Conservation (phyloP, 2,113 vertebrate species). For the Spermophilus dauricus region DNA sequence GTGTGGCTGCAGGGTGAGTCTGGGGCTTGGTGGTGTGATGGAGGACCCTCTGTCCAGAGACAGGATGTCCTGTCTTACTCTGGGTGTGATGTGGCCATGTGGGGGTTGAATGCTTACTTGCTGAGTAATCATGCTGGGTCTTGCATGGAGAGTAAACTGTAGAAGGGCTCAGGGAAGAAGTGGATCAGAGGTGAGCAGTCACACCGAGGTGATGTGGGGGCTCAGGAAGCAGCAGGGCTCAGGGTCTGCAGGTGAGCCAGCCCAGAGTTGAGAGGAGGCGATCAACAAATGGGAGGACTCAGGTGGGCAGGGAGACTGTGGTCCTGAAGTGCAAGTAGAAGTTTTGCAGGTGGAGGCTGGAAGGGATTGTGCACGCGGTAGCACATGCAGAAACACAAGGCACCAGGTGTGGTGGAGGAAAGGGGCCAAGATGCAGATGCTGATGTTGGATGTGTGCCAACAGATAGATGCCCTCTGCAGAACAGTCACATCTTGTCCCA, state of each 20-base stretch:
- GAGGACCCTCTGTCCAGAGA: background rate
- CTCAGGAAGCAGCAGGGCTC: too few species aligned
- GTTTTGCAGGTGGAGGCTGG: background rate
- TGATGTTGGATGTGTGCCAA: background rate
- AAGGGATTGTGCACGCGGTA: background rate
- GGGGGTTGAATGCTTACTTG: rapidly evolving
- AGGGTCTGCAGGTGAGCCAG: rapidly evolving
- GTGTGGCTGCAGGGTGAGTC: background rate
- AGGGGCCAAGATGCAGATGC: background rate
- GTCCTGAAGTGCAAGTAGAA: background rate
- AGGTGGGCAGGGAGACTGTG: background rate
- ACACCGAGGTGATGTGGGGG: background rate
- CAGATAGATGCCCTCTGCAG: background rate
- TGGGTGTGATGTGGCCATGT: rapidly evolving
- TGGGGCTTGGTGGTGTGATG: background rate
- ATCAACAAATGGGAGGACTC: rapidly evolving
- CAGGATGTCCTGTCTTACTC: background rate
- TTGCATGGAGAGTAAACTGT: rapidly evolving
- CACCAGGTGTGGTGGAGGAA: background rate
- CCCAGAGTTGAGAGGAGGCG: background rate
- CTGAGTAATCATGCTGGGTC: background rate
- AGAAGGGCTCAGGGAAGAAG: background rate
- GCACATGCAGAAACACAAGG: background rate
- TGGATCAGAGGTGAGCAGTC: background rate
- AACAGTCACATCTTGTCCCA: rapidly evolving